phyloP scores from a whole-genome alignment of 1,140 invertebrate species.

The Lucilia sericata region DNA sequence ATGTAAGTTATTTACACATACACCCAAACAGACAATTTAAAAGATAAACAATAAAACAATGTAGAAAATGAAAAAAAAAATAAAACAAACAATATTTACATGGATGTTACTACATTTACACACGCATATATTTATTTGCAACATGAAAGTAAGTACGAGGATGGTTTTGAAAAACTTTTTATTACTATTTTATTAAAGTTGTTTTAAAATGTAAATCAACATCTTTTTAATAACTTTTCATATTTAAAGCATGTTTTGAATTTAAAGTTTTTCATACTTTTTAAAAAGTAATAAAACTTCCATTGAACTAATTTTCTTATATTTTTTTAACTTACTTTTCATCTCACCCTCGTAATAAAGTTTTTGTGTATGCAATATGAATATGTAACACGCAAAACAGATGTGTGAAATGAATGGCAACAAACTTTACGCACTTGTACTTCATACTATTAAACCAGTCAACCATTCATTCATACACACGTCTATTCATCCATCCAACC shows the following conservation, averaged over 20 bases:
- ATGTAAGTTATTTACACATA: not conserved
- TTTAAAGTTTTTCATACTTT: too few relatives aligned
- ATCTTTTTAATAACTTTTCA: too few relatives aligned
- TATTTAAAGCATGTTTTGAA: too few relatives aligned
- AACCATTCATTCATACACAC: not conserved
- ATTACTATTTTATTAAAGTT: too few relatives aligned
- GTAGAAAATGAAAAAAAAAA: not conserved
- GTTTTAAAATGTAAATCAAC: too few relatives aligned
- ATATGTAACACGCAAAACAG: not conserved
- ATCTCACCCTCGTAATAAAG: not conserved
- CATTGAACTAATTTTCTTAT: too few relatives aligned
- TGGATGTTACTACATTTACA: not conserved
- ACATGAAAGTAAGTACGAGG: too few relatives aligned
- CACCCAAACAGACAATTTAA: not conserved
- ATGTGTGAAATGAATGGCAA: slow-evolving; percentile 18
- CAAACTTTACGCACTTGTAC: slow-evolving; percentile 23
- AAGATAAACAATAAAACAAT: not conserved
- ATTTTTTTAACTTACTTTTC: too few relatives aligned
- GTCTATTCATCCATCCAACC: slow-evolving; percentile 4
- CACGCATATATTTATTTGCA: too few relatives aligned
- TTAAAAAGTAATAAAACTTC: too few relatives aligned
- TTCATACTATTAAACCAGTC: not conserved
- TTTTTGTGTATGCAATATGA: not conserved
- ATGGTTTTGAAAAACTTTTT: too few relatives aligned
- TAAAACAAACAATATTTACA: not conserved